phyloP scores from a whole-genome alignment of 2,113 vertebrate species.

The Dipodomys ordii region DNA sequence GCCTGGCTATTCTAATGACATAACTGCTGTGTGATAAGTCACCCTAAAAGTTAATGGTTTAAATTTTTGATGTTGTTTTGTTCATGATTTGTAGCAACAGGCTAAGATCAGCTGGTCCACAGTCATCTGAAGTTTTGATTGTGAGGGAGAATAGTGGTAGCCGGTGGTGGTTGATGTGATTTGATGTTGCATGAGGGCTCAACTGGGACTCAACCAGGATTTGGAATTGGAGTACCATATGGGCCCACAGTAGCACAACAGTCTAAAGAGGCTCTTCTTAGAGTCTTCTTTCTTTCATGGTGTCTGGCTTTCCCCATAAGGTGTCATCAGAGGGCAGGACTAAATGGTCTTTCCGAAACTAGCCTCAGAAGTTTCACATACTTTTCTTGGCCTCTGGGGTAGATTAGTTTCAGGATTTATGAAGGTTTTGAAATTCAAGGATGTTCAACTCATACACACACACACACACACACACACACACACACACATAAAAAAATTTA shows the following conservation, averaged over 20 bases:
- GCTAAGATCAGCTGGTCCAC: neutral
- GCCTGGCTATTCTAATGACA: neutral
- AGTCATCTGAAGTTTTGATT: neutral
- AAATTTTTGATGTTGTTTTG: neutral
- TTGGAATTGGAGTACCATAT: neutral
- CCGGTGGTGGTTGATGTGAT: neutral
- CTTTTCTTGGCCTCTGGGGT: too few species aligned
- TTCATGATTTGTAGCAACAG: neutral
- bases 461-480: too few species aligned
- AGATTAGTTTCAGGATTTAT: neutral
- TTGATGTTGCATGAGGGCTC: rapidly evolving
- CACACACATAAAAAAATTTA: too few species aligned
- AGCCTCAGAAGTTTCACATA: neutral
- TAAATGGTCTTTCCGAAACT: neutral
- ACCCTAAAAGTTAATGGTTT: neutral
- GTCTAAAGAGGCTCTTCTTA: neutral
- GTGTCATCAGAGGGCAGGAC: neutral
- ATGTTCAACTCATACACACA: neutral
- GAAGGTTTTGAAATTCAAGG: neutral
- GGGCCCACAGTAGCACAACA: too few species aligned
- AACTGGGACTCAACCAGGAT: too few species aligned
- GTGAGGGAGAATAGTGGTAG: neutral
- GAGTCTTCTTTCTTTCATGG: neutral
- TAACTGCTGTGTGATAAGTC: neutral
- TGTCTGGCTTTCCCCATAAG: neutral